Conservation (phyloP, 2,888 invertebrate genomes). For the Neoaliturus tenellus region DNA sequence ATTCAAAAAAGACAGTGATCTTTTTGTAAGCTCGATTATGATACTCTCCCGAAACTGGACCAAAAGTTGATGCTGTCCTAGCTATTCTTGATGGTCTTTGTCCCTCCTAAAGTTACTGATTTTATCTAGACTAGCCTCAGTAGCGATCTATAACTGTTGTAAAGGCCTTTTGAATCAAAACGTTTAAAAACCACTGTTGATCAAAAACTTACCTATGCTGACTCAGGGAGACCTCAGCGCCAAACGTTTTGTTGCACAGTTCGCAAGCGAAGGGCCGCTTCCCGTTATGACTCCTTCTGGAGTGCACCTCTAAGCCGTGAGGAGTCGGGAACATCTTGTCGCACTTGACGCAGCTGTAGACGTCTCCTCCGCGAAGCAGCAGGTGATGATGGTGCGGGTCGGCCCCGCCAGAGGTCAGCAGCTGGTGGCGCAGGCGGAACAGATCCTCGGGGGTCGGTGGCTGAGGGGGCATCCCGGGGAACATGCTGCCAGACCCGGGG, state of each 20-base stretch:
- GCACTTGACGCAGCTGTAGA: conserved; percentile 97
- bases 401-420: conserved; percentile 74
- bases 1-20: no score
- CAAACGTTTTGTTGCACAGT: conserved; percentile 98
- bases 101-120: no score
- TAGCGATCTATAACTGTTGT: no score
- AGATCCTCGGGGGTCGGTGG: conserved; percentile 77
- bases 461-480: conserved; percentile 63
- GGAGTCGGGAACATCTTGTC: conserved; percentile 99
- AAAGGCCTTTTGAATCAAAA: no score
- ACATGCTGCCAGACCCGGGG: conserved; percentile 20
- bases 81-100: no score
- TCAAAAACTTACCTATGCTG: conserved; percentile 93
- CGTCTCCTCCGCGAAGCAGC: conserved; percentile 79
- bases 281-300: conserved; percentile 95
- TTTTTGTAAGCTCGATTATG: no score
- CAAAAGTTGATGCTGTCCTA: no score
- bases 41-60: no score
- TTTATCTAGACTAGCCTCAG: no score
- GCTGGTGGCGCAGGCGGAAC: conserved; percentile 77
- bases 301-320: conserved; percentile 98
- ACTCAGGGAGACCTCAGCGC: conserved; percentile 96
- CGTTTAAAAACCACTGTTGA: no score
- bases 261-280: conserved; percentile 98
- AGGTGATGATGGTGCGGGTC: conserved; percentile 75